Evolutionary conservation across 2,888 invertebrate genomes (phyloP).

Genomic region (Acrocera orbiculus): DNA sequence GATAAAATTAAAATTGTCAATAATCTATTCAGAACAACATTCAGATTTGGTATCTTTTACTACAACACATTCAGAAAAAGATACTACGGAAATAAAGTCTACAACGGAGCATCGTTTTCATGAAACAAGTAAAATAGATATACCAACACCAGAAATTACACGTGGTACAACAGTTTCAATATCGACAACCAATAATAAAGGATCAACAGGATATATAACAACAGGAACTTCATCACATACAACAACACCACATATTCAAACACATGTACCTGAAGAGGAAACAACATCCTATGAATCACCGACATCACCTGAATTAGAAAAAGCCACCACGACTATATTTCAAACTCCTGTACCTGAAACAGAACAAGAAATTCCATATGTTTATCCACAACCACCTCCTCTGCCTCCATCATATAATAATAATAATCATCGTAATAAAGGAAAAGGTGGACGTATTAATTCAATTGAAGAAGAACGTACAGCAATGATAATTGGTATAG

Average conservation of each 20-base stretch:
- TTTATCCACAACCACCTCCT: conserved; percentile 14
- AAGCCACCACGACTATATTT: conserved; percentile 15
- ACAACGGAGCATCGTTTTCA: conserved; percentile 36
- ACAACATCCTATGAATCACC: conserved; percentile 24
- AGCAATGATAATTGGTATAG: conserved; percentile 70
- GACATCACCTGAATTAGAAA: conserved; percentile 17
- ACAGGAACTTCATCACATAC: conserved; percentile 17
- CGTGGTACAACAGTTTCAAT: conserved; percentile 19
- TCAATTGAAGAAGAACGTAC: conserved; percentile 56
- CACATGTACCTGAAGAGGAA: conserved; percentile 24
- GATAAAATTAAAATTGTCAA: no score
- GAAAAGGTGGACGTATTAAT: conserved; percentile 36
- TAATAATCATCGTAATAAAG: conserved; percentile 20
- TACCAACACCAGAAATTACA: conserved; percentile 16
- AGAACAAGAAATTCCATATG: conserved; percentile 18
- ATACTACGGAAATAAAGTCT: conserved; percentile 29
- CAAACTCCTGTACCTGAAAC: conserved; percentile 14
- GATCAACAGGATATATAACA: not conserved
- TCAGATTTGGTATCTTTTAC: conserved; percentile 19
- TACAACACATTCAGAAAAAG: conserved; percentile 12
- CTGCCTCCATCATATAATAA: conserved; percentile 22
- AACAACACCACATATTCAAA: conserved; percentile 22
- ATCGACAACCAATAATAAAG: conserved; percentile 14
- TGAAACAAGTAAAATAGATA: conserved; percentile 18
- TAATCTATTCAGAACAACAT: conserved; percentile 14